Conservation (phyloP, 2,113 vertebrate species). For the Egretta garzetta region DNA sequence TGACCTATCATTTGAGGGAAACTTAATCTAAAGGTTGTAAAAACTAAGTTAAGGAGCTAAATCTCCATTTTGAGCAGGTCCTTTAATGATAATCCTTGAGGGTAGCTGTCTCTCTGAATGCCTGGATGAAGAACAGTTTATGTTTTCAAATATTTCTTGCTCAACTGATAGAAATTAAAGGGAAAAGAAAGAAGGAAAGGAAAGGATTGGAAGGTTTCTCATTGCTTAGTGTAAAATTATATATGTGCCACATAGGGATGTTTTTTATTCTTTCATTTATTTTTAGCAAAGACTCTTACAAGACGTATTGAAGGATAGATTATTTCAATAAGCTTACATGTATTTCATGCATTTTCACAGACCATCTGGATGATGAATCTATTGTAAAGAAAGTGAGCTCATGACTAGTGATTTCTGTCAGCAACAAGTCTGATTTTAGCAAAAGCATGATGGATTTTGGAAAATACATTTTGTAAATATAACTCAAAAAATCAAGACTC, state of each 20-base stretch:
- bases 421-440: neutral
- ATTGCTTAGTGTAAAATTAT: neutral
- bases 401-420: constrained; percentile 10
- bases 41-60: neutral
- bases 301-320: neutral
- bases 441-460: neutral
- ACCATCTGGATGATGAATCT: neutral
- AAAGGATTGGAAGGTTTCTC: neutral
- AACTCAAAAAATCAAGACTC: neutral
- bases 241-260: neutral
- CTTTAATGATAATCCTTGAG: neutral
- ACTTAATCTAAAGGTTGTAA: neutral
- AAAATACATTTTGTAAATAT: neutral
- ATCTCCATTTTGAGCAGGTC: neutral
- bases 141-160: neutral
- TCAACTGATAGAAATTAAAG: neutral
- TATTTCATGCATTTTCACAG: neutral
- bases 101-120: neutral
- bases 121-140: neutral
- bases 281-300: neutral
- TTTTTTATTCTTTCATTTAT: neutral
- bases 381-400: constrained; percentile 17
- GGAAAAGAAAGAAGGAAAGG: neutral
- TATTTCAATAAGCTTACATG: neutral
- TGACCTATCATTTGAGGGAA: neutral